Evolutionary conservation across 2,113 vertebrate species (phyloP), one percentile per base, ranked within the genome.

Genomic region (Lophius piscatorius): DNA sequence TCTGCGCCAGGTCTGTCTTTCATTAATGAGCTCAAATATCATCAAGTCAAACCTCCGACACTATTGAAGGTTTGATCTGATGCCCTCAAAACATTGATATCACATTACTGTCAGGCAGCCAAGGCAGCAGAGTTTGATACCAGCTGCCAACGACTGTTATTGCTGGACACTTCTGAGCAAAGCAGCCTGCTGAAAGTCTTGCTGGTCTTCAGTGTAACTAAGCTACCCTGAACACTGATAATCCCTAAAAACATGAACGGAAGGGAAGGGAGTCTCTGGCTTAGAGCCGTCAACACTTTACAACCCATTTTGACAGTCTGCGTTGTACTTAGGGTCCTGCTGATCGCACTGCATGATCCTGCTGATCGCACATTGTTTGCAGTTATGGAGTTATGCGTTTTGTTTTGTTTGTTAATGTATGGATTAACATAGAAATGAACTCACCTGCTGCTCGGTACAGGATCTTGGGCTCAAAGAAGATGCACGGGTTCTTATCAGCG

Each of bases 401-500:
- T 67, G 35, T 64, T 54, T 55, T 39, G 45, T 31, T 47, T 40
- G 3, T 35, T 41, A 10, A 48, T 44, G 24, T 48, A 34, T 67
- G 26, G 23, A 14, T 47, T 33, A 22, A 57, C 4, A 16, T 14
- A n/a, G 6, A 36, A 26, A 56, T 7, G 12, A 6, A 23, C 87
- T 94, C 91, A 99, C 97, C 97, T 94, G 97, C 95, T 88, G 97
- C 94, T 91, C 97, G 94, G 83, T 99, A 99, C 66, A 99, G 93
- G 90, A 99, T 96, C 92, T 99, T 99, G 80, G 97, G 97, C 85
- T 99, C 97, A 86, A 99, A 99, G 91, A 98, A 99, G 88, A 99
- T 97, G 74, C 97, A 99, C 44, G 97, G 97, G 80, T 99, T 98
- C 82, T 92, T 80, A 83, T 99, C 97, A 48, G 94, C 92, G 63